Conservation (phyloP, 1,140 invertebrate species). For the Aphis craccivora region DNA sequence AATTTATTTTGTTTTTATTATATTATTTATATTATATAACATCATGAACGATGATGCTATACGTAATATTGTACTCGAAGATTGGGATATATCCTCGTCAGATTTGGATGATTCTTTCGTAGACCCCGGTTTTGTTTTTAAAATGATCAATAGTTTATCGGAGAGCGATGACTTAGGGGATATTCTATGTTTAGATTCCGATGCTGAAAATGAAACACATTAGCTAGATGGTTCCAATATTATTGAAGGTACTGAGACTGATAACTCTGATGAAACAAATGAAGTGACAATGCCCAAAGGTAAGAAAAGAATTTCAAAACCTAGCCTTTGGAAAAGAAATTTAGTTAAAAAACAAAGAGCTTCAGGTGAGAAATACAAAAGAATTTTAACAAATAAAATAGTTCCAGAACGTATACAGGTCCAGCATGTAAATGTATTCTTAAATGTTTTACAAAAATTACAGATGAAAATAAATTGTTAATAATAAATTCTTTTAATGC, state of each 20-base stretch:
- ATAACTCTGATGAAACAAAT: background rate
- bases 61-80: background rate
- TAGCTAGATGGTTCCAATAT: background rate
- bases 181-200: background rate
- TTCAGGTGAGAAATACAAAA: background rate
- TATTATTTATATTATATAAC: background rate
- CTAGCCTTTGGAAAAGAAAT: constrained; percentile 3
- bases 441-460: background rate
- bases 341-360: background rate
- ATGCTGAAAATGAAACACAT: background rate
- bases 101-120: background rate
- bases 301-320: background rate
- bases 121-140: background rate
- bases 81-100: background rate
- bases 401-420: background rate
- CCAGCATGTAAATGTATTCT: background rate
- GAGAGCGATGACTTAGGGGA: background rate
- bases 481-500: background rate
- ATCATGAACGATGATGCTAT: background rate
- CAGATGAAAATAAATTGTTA: background rate
- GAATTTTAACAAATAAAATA: background rate
- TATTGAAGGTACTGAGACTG: background rate
- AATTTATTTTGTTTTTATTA: no score
- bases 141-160: background rate
- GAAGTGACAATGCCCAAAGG: background rate